Base-by-base conservation (phyloP, 2,113 vertebrate species). In the Perca fluviatilis region DNA sequence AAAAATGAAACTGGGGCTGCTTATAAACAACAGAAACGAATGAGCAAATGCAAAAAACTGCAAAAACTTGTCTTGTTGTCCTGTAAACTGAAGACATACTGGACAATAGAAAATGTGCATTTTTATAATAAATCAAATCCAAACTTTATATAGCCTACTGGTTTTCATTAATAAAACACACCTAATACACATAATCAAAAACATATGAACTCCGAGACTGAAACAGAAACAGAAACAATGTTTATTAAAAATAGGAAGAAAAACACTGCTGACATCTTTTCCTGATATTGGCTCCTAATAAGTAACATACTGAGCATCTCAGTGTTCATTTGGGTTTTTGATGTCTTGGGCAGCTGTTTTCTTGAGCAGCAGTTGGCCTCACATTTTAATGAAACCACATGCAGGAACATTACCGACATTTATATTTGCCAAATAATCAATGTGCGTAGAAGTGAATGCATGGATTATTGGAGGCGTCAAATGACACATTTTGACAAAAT, bases 281-380 rank as follows among this genome's bases (percentile, higher is more conserved):
- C 19, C 27, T 27, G 1, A 56, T 43, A 57, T 50, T 30, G 40
- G 23, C 43, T 43, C 60, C n/a, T 74, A 64, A 86, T 87, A 51
- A 82, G 56, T 23, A 74, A 71, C 57, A 73, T 50, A 49, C 30
- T 27, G 10, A 9, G 6, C 43, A 71, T 15, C 43, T 74, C 69
- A 25, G 49, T n/a, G 7, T 27, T 60, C 46, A 72, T 57, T 36
- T 12, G 40, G 54, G 60, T 49, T 67, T 73, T 84, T 82, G 16
- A 78, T 80, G 77, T 82, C 12, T 60, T 70, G 67, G 62, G 40
- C 72, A 77, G 83, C 81, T 74, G 85, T 83, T 79, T 79, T 68
- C 53, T 75, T 64, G 18, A 69, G 70, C 77, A 85, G 60, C 69
- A 83, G 47, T 18, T 84, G 53, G n/a, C 54, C 46, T 25, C 66